phyloP scores from a whole-genome alignment of 92 coral and sea anemone species.

The Ricordea florida region DNA sequence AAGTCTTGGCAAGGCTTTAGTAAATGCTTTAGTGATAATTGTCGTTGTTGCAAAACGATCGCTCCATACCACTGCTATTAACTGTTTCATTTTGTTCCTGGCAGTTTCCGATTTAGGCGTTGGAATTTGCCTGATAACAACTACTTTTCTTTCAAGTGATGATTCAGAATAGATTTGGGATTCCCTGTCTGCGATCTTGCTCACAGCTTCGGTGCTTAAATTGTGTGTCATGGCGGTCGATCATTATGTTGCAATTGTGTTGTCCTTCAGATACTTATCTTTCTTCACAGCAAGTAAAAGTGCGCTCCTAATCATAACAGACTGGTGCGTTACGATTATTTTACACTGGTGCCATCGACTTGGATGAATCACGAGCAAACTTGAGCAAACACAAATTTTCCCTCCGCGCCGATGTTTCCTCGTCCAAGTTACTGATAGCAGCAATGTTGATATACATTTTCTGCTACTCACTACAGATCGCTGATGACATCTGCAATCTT shows the following conservation, averaged over 20 bases:
- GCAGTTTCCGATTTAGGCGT: background rate
- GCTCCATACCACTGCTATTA: conserved; percentile 6
- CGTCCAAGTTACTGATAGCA: background rate
- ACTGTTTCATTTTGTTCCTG: background rate
- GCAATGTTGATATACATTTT: background rate
- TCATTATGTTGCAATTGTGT: background rate
- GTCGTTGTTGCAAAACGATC: background rate
- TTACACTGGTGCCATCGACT: background rate
- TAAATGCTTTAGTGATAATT: background rate
- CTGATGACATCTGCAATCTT: background rate
- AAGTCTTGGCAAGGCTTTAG: too few relatives aligned
- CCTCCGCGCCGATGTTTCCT: background rate
- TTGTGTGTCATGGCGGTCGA: background rate
- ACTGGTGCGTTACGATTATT: background rate
- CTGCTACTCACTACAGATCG: background rate
- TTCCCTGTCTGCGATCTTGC: background rate
- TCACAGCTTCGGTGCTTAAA: background rate
- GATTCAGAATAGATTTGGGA: background rate
- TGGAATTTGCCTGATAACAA: background rate
- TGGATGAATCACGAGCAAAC: background rate
- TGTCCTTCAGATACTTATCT: background rate
- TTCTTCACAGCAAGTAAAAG: background rate
- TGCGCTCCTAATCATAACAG: background rate
- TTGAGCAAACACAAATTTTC: background rate
- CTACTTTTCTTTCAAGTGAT: background rate